Evolutionary conservation across 2,888 invertebrate genomes (phyloP), one percentile per base, ranked within the genome.

Genomic region (Linhomoeus sp.): DNA sequence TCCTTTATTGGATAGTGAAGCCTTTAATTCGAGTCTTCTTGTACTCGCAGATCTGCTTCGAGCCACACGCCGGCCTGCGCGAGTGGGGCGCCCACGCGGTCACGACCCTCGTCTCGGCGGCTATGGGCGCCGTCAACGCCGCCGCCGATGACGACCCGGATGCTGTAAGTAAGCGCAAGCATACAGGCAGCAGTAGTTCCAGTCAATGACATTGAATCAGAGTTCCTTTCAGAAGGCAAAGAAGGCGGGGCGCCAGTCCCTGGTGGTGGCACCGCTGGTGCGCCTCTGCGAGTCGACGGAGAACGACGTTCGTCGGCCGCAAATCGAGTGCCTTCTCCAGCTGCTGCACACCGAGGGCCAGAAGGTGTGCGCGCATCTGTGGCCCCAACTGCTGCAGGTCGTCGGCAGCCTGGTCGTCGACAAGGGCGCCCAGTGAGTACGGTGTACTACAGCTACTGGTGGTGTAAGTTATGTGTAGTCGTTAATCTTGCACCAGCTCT

Each of bases 1-100:
- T n/a, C n/a, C n/a, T n/a, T n/a, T n/a, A n/a, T n/a, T n/a, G n/a
- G n/a, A n/a, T n/a, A n/a, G n/a, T n/a, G n/a, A n/a, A n/a, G n/a
- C n/a, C n/a, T n/a, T n/a, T n/a, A n/a, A n/a, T n/a, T n/a, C n/a
- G n/a, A n/a, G n/a, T n/a, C n/a, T n/a, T n/a, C n/a, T n/a, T n/a
- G n/a, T 29, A 29, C 12, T 46, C 53, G 25, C 45, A 59, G 58
- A 52, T 59, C n/a, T 58, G 59, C 47, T 52, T 51, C 20, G 59
- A 62, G 43, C 53, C 56, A 2, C 53, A 69, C 48, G 50, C 56
- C 2, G 59, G 59, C 2, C 60, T 94, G 84, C 72, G 94, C 36
- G 88, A 88, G 66, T 94, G 90, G 90, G 92, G 92, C 0, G 88
- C 90, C 0, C 88, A 90, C 67, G 88, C 90, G 0, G 78, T 94